Conservation (phyloP, 2,888 invertebrate species). For the Oscheius sp. region DNA sequence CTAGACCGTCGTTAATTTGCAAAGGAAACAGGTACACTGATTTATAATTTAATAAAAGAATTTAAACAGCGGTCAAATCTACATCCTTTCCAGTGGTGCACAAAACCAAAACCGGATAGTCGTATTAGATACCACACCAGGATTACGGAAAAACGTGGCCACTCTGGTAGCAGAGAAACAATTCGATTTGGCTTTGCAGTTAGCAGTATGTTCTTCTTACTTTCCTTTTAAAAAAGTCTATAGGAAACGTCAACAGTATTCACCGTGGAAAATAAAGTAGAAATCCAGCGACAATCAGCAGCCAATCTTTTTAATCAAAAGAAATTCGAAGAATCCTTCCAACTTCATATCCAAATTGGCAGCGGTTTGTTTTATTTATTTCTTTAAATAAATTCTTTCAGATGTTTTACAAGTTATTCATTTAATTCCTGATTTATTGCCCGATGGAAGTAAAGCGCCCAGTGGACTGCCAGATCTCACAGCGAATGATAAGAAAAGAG, state of each 20-base stretch:
- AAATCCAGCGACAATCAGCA: conserved; percentile 90
- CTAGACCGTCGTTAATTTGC: conserved; percentile 59
- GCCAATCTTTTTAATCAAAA: conserved; percentile 90
- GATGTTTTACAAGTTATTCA: conserved; percentile 95
- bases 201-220: conserved; percentile 58
- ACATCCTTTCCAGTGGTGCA: conserved; percentile 44
- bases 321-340: conserved; percentile 89
- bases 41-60: neutral
- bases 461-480: conserved; percentile 48
- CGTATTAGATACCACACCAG: conserved; percentile 85
- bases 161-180: conserved; percentile 88
- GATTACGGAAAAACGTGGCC: conserved; percentile 84
- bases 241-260: conserved; percentile 53
- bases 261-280: conserved; percentile 58
- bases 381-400: conserved; percentile 71
- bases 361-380: conserved; percentile 77
- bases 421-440: conserved; percentile 89
- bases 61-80: conserved; percentile 58
- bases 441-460: conserved; percentile 72
- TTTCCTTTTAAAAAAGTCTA: neutral
- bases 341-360: conserved; percentile 87
- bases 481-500: conserved; percentile 80
- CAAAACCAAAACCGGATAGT: conserved; percentile 76
- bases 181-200: conserved; percentile 84
- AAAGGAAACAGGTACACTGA: conserved; percentile 32